These are phyloP conservation scores for Aphaenogaster rudis DNA, from an alignment of 1,140 invertebrate species.

Conservation along the genomic window DNA sequence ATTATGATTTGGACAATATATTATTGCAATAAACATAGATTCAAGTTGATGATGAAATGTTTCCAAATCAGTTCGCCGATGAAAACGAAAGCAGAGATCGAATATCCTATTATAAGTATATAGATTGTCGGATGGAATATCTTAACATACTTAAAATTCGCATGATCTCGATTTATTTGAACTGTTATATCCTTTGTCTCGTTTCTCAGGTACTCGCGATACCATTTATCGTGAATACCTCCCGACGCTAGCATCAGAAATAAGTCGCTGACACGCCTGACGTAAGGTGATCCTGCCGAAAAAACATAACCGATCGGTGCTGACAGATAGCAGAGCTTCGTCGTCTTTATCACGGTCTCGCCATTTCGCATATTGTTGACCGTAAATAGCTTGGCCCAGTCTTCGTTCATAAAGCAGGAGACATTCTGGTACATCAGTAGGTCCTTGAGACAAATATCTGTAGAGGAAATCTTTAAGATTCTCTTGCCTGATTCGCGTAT, in stretches of 20 bases:
- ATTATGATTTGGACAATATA: neutral
- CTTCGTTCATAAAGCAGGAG: neutral
- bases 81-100: constrained; percentile 2
- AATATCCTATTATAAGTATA: neutral
- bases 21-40: neutral
- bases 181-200: neutral
- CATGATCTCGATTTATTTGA: neutral
- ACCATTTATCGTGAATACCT: constrained; percentile 7
- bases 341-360: neutral
- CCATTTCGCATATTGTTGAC: neutral
- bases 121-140: neutral
- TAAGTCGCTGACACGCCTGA: neutral
- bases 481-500: neutral
- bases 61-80: constrained; percentile 28
- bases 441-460: neutral
- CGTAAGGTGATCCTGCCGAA: neutral
- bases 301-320: neutral
- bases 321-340: constrained; percentile 25
- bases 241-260: neutral
- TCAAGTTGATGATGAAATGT: neutral
- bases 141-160: neutral
- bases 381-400: neutral
- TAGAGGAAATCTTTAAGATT: neutral
- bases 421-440: constrained; percentile 7
- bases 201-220: neutral